Base-by-base conservation (phyloP, 2,797 vertebrate genomes). In the Valencia hispanica region DNA sequence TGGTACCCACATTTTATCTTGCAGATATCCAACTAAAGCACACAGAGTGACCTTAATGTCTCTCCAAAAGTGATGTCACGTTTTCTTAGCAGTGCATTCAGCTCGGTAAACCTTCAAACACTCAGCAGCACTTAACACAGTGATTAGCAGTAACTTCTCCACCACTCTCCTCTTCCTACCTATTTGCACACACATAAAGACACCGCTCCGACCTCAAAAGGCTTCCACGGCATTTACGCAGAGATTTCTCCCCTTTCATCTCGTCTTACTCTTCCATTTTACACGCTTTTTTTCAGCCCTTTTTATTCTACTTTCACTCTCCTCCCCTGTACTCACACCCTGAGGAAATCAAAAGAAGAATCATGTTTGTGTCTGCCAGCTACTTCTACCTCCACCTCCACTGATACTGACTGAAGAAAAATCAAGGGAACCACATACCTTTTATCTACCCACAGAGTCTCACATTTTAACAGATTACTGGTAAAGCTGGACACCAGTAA, bases 391-490 rank as follows among this genome's bases (percentile, higher is more conserved):
- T 69, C 82, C 84, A 79, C 86, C 85, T 88, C 78, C 80, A 83
- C 86, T 91, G 81, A 88, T 77, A 89, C 77, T 66, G 73, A 77
- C 86, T 78, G 82, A 83, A 92, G 89, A 81, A 86, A 89, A 90
- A 93, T 93, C 87, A 91, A 90, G 87, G 86, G 84, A 89, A 82
- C 88, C 87, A 83, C 91, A 89, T 77, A 87, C 86, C 90, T 93
- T 94, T 95, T 93, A 95, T 95, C 93, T 88, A 76, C 88, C 91
- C 91, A 90, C 92, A 92, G 86, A 86, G 88, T 74, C 89, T 93
- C 80, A 79, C 87, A 86, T 94, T 92, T 95, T 93, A 94, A 92
- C 88, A 90, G 89, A 96, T 94, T 94, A 95, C 85, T 61, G 89
- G 84, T 85, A 90, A 87, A 80, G 83, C 80, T 91, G 92, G 89